These are phyloP conservation scores for Zonitis immaculata DNA, from an alignment of 2,888 invertebrate species.

Conservation along the genomic window DNA sequence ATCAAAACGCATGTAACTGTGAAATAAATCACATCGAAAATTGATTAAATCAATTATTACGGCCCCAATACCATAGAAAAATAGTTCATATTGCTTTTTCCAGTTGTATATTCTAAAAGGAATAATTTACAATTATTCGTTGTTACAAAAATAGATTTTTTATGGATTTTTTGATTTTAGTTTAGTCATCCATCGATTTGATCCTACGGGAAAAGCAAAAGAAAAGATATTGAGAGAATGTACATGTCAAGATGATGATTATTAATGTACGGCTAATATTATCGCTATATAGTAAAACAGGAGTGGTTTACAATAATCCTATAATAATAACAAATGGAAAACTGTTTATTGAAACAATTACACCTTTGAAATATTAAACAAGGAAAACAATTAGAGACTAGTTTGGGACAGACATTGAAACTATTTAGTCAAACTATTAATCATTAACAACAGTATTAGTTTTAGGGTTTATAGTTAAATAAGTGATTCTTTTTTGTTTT, in stretches of 20 bases:
- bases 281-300: not conserved
- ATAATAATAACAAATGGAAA: constrained; percentile 22
- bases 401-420: constrained; percentile 18
- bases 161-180: too few species aligned
- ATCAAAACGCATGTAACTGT: not conserved
- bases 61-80: not conserved
- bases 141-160: too few species aligned
- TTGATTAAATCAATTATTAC: not conserved
- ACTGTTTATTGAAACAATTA: constrained; percentile 21
- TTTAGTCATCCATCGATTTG: not conserved
- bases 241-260: not conserved
- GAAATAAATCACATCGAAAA: not conserved
- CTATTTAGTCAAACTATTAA: constrained; percentile 18
- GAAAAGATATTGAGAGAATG: not conserved
- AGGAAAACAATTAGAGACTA: constrained; percentile 19
- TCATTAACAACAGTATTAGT: constrained; percentile 12
- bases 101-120: too few species aligned
- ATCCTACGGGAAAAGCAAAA: not conserved
- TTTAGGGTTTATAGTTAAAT: not conserved
- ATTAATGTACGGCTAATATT: constrained; percentile 7
- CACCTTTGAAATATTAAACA: constrained; percentile 20
- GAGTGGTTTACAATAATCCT: constrained; percentile 11
- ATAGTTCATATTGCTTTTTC: too few species aligned
- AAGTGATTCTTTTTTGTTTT: constrained; percentile 16
- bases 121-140: too few species aligned